These are phyloP conservation scores for Cheilosia vulpina DNA, from an alignment of 2,888 invertebrate species.

Conservation along the genomic window DNA sequence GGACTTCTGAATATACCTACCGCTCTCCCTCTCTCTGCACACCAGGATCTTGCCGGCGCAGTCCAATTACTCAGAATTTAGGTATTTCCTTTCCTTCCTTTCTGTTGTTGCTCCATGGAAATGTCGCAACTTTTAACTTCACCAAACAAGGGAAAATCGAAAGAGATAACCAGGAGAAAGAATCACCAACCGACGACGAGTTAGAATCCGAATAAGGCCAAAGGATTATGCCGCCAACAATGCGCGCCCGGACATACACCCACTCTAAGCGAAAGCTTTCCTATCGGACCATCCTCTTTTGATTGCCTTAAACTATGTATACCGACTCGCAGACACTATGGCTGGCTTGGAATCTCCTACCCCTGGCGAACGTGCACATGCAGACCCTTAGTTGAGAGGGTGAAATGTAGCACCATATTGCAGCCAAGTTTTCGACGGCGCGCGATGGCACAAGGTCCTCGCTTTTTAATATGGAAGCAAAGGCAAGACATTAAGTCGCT, in stretches of 20 bases:
- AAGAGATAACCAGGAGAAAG: conserved; percentile 15
- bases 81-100: neutral
- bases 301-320: conserved; percentile 58
- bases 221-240: conserved; percentile 64
- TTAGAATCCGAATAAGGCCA: conserved; percentile 60
- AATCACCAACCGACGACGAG: neutral
- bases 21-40: no score
- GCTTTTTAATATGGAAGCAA: conserved; percentile 39
- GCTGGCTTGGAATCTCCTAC: conserved; percentile 26
- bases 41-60: conserved; percentile 7
- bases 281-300: conserved; percentile 43
- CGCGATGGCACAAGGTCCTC: conserved; percentile 47
- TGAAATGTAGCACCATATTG: conserved; percentile 64
- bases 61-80: conserved; percentile 69
- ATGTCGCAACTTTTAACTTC: conserved; percentile 64
- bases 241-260: conserved; percentile 56
- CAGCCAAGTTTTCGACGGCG: conserved; percentile 64
- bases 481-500: conserved; percentile 46
- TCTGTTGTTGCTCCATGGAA: conserved; percentile 13
- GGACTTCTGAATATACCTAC: neutral
- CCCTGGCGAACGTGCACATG: conserved; percentile 18
- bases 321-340: conserved; percentile 64
- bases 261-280: conserved; percentile 40
- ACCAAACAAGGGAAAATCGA: conserved; percentile 42
- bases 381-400: conserved; percentile 20